Conservation (phyloP, 2,113 vertebrate species). For the Penelope pileata region DNA sequence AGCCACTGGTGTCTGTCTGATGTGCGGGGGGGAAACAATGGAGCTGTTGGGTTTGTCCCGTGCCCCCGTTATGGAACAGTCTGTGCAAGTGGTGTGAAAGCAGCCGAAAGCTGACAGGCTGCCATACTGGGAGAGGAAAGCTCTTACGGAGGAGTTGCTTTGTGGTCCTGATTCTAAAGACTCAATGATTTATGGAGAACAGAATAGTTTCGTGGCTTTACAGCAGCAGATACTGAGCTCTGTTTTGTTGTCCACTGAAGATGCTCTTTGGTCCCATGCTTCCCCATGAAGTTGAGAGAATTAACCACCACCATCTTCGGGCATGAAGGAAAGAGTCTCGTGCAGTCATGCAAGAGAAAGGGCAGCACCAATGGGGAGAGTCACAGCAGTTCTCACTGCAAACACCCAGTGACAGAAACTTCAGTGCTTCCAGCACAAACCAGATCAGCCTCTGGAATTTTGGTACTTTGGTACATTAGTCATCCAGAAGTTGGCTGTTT, state of each 20-base stretch:
- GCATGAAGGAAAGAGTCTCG: not conserved
- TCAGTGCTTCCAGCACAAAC: not conserved
- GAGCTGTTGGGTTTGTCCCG: not conserved
- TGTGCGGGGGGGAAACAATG: too few species aligned
- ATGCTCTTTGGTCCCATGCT: not conserved
- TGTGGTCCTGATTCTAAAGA: not conserved
- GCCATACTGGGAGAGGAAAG: not conserved
- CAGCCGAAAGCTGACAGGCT: not conserved
- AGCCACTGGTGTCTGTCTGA: not conserved
- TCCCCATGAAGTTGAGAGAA: not conserved
- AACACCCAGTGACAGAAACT: not conserved
- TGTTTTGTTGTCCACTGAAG: not conserved
- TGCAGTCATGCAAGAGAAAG: not conserved
- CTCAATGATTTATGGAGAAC: not conserved
- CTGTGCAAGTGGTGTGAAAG: not conserved
- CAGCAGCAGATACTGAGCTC: not conserved
- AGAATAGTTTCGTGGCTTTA: rapidly evolving
- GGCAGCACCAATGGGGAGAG: not conserved
- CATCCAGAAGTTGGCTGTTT: not conserved
- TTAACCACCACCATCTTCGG: not conserved
- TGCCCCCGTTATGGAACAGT: not conserved
- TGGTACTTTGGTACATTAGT: not conserved
- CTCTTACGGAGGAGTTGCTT: not conserved
- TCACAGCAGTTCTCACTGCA: not conserved
- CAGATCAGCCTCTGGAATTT: not conserved